Conservation (phyloP, 2,797 vertebrate genomes). For the Pseudocheirus occidentalis region DNA sequence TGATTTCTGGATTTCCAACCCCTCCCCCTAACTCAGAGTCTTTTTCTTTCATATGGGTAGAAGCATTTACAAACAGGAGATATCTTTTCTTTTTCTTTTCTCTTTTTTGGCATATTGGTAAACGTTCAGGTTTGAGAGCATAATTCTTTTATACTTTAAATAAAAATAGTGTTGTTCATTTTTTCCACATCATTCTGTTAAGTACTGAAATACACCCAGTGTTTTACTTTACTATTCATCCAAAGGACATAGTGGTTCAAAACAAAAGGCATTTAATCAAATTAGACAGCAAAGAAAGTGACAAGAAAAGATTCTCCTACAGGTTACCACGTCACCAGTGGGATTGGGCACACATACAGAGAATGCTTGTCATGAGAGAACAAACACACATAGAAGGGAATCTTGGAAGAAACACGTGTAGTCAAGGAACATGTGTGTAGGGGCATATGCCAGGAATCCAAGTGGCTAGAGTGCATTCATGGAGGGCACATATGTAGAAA, state of each 20-base stretch:
- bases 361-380: not conserved
- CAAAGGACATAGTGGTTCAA: not conserved
- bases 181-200: not conserved
- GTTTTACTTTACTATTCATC: not conserved
- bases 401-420: not conserved
- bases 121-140: slow-evolving; percentile 60
- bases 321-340: not conserved
- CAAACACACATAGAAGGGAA: not conserved
- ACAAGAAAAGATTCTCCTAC: not conserved
- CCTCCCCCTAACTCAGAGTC: slow-evolving; percentile 45
- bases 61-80: slow-evolving; percentile 29
- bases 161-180: slow-evolving; percentile 1
- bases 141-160: slow-evolving; percentile 56
- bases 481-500: not conserved
- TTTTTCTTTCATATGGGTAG: slow-evolving; percentile 49
- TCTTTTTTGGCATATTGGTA: slow-evolving; percentile 25
- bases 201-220: not conserved
- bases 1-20: slow-evolving; percentile 24
- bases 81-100: not conserved
- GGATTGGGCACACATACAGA: not conserved
- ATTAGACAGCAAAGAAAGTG: not conserved
- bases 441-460: not conserved
- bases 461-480: not conserved
- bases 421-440: not conserved
- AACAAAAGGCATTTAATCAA: not conserved